Conservation (phyloP, 2,888 invertebrate species). For the Lochmaea crataegi region DNA sequence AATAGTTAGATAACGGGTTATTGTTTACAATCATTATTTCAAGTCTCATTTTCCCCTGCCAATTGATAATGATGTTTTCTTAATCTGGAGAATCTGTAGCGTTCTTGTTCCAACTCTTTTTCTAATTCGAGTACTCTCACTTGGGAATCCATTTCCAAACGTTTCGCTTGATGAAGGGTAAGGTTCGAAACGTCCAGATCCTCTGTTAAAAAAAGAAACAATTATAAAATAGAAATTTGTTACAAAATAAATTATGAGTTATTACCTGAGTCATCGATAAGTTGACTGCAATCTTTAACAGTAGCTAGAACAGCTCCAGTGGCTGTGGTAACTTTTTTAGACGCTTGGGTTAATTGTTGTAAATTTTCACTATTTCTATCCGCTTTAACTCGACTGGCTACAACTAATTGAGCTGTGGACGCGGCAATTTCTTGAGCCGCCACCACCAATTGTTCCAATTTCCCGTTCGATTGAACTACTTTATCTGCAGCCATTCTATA, state of each 20-base stretch:
- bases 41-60: conserved; percentile 71
- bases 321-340: conserved; percentile 88
- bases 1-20: conserved; percentile 41
- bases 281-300: conserved; percentile 88
- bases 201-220: conserved; percentile 68
- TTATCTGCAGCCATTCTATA: conserved; percentile 90
- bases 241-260: no score
- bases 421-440: conserved; percentile 97
- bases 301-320: conserved; percentile 83
- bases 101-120: conserved; percentile 88
- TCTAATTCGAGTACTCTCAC: conserved; percentile 94
- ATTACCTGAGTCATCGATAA: conserved; percentile 83
- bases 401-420: conserved; percentile 96
- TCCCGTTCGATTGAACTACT: conserved; percentile 85
- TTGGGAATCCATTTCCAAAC: conserved; percentile 97
- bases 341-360: conserved; percentile 84
- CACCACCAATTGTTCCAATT: conserved; percentile 92
- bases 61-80: conserved; percentile 93
- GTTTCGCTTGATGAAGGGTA: conserved; percentile 93
- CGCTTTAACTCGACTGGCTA: conserved; percentile 96
- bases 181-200: conserved; percentile 91
- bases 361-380: conserved; percentile 84
- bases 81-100: conserved; percentile 85
- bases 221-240: background rate
- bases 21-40: conserved; percentile 36